A percentile compares a stretch with the other conserved stretches of the same genome.
Evolutionary conservation across 1,140 invertebrate species (phyloP).

Genomic region (Pogonognathellus flavescens): DNA sequence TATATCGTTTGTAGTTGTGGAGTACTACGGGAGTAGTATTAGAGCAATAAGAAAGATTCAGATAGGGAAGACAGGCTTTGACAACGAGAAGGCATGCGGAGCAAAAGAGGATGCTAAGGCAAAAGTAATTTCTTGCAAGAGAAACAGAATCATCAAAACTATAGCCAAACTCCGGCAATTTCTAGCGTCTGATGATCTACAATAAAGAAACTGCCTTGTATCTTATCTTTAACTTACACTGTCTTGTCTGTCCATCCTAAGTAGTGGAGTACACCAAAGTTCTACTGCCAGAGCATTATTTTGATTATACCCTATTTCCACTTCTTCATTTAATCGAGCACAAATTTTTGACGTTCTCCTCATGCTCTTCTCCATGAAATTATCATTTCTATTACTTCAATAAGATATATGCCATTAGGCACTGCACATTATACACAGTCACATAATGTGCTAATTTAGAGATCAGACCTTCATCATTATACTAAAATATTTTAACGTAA

Average conservation of each 20-base stretch:
- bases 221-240: constrained; percentile 59
- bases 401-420: not conserved
- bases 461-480: no score
- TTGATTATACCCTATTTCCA: constrained; percentile 56
- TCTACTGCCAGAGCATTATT: constrained; percentile 33
- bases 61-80: not conserved
- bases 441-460: not conserved
- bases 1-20: not conserved
- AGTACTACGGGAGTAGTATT: constrained; percentile 4
- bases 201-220: constrained; percentile 61
- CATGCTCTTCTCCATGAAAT: constrained; percentile 16
- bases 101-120: constrained; percentile 39
- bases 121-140: constrained; percentile 62
- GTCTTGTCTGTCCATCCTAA: constrained; percentile 21
- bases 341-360: constrained; percentile 58
- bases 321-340: constrained; percentile 56
- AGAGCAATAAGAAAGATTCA: not conserved
- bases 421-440: not conserved
- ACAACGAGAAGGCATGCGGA: constrained; percentile 5
- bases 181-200: constrained; percentile 62
- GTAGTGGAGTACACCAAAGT: constrained; percentile 1
- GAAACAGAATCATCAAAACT: constrained; percentile 63
- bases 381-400: constrained; percentile 29
- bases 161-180: constrained; percentile 61
- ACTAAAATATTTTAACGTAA: not conserved